Evolutionary conservation across 2,797 vertebrate genomes (phyloP), one percentile per base, ranked within the genome.

Genomic region (Tolypeutes matacus): DNA sequence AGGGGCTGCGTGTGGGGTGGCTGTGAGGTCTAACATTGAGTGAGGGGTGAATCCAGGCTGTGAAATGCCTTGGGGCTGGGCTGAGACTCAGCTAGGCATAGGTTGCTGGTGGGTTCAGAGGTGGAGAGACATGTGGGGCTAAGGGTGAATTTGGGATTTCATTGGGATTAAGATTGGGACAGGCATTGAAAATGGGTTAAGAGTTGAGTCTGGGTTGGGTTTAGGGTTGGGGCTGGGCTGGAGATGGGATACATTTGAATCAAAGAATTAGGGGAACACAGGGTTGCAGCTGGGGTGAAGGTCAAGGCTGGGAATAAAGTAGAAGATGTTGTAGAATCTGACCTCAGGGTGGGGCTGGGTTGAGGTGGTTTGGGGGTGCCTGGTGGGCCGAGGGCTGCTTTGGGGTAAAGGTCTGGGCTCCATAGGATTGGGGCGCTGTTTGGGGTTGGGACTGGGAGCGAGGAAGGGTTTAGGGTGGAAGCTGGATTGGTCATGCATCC

Each of bases 11-110:
- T 53, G 49, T 46, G 58, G 12, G 39, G 67, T 6, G 18, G 17
- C n/a, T 1, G 0, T 56, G 34, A 36, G 7, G 3, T 25, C 15
- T 4, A 20, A 15, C n/a, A 2, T 27, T 39, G 49, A 56, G 39
- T 14, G 39, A 81, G 17, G 46, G 5, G 17, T 23, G 12, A 67
- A 29, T 39, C 58, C 29, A 49, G 53, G 36, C 39, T 51, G 17
- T 78, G 49, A 49, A 56, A 65, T 46, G 17, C n/a, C 39, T 49
- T 2, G 13, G 27, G 2, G 7, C 1, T 49, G 42, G 15, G 34
- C 29, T 60, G 49, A 8, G 53, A 46, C 53, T 78, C 10, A 12
- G 84, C 11, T 27, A 3, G 25, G 5, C 49, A 15, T 2, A 31
- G 64, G 72, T 56, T 25, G 46, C 46, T 56, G 72, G 23, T 65